These are phyloP conservation scores for Cylas formicarius DNA, from an alignment of 1,140 invertebrate species.

Conservation along the genomic window DNA sequence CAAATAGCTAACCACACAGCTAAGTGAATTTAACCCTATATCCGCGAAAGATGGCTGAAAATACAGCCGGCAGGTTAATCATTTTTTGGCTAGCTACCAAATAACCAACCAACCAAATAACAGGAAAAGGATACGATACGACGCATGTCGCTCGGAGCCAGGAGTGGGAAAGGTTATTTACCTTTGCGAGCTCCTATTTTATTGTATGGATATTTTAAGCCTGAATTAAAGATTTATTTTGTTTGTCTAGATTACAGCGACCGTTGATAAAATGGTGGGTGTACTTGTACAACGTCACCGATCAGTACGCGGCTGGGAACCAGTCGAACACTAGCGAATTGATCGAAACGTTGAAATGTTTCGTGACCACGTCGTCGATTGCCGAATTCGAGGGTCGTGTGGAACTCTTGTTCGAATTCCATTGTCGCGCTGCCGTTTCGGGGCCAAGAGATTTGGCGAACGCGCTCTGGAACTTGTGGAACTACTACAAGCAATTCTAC, in stretches of 20 bases:
- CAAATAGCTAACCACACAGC: no score
- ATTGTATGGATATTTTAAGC: no score
- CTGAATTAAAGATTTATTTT: constrained; percentile 3
- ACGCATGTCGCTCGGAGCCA: no score
- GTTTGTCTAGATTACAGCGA: constrained; percentile 22
- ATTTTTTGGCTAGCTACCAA: no score
- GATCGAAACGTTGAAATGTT: constrained; percentile 61
- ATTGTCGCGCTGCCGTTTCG: constrained; percentile 61
- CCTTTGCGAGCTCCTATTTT: no score
- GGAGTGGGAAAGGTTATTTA: no score
- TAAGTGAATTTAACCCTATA: no score
- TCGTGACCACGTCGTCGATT: constrained; percentile 76
- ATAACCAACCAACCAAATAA: no score
- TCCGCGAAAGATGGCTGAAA: no score
- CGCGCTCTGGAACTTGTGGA: constrained; percentile 77
- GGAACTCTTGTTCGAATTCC: constrained; percentile 69
- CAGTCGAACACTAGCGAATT: constrained; percentile 35
- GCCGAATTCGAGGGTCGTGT: constrained; percentile 78
- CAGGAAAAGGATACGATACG: no score
- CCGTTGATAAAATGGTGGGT: constrained; percentile 83
- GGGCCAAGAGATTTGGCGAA: constrained; percentile 44
- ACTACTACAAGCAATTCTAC: constrained; percentile 79
- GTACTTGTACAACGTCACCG: constrained; percentile 60
- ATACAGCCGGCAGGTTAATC: no score
- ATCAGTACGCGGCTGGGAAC: constrained; percentile 40